Percentiles rank a stretch among this genome's conserved stretches.
These are phyloP conservation scores for Drymodes brunneopygia DNA, from an alignment of 2,113 vertebrate genomes.

Conservation along the genomic window DNA sequence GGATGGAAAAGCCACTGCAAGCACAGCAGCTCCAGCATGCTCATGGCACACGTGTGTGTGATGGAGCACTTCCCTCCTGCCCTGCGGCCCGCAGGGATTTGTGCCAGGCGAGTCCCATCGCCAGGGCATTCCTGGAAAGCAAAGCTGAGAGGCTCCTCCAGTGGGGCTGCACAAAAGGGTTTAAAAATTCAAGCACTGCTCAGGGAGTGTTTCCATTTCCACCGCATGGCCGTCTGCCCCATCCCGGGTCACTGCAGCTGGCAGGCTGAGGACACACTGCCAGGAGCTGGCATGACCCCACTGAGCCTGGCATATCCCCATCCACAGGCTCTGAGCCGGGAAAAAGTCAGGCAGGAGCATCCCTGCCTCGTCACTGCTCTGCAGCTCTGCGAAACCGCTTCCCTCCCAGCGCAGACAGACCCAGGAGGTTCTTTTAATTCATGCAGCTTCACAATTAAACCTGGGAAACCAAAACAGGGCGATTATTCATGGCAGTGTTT, in stretches of 20 bases:
- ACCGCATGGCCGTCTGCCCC: accelerated
- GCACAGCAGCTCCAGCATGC: accelerated
- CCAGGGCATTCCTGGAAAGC: conserved; percentile 30
- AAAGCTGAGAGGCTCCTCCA: background rate
- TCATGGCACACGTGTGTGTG: accelerated
- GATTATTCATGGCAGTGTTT: background rate
- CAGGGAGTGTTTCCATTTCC: background rate
- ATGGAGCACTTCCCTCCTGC: accelerated
- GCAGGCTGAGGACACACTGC: background rate
- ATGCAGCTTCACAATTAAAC: conserved; percentile 31
- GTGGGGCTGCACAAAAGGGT: background rate
- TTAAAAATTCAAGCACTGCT: background rate
- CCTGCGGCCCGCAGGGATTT: accelerated
- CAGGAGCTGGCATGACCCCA: background rate
- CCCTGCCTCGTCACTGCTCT: background rate
- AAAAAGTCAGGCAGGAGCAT: background rate
- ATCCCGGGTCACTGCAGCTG: accelerated
- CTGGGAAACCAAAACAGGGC: background rate
- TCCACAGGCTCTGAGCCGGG: background rate
- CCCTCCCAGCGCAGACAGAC: background rate
- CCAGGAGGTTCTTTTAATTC: conserved; percentile 19
- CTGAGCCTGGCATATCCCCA: background rate
- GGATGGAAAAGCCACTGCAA: background rate
- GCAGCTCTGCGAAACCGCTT: background rate
- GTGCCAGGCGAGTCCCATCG: background rate